A percentile compares a stretch with the other conserved stretches of the same genome.
phyloP scores from a whole-genome alignment of 2,113 vertebrate species.

The Alexandromys fortis region DNA sequence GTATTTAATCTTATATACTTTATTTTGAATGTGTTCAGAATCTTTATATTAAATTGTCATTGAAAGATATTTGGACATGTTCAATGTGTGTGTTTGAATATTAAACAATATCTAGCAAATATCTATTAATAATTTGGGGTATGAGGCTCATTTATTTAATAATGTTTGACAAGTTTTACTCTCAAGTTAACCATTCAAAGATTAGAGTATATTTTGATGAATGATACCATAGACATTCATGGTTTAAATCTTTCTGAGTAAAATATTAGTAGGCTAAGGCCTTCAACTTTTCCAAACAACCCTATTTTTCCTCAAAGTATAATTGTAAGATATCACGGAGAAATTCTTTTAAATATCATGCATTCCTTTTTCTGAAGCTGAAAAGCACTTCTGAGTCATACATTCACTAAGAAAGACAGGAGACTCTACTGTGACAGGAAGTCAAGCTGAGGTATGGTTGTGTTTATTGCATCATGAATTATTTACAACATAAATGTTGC shows the following conservation, averaged over 20 bases:
- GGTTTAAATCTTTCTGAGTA: not conserved
- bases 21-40: not conserved
- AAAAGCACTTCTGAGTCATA: not conserved
- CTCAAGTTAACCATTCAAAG: not conserved
- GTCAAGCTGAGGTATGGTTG: not conserved
- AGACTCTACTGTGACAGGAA: not conserved
- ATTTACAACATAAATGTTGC: slow-evolving; percentile 26
- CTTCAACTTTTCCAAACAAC: not conserved
- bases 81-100: not conserved
- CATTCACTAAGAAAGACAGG: not conserved
- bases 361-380: not conserved
- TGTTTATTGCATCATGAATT: slow-evolving; percentile 29
- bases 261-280: not conserved
- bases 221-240: not conserved
- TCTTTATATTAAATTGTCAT: slow-evolving; percentile 2
- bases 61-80: not conserved
- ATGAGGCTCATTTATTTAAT: slow-evolving; percentile 2
- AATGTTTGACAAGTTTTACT: not conserved
- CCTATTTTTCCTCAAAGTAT: not conserved
- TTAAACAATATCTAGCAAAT: not conserved
- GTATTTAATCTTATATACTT: not conserved
- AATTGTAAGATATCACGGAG: not conserved
- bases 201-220: slow-evolving; percentile 43
- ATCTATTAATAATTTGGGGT: not conserved
- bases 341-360: not conserved